Base-by-base conservation (phyloP, 2,888 invertebrate species). In the Cacoxenus indagator region DNA sequence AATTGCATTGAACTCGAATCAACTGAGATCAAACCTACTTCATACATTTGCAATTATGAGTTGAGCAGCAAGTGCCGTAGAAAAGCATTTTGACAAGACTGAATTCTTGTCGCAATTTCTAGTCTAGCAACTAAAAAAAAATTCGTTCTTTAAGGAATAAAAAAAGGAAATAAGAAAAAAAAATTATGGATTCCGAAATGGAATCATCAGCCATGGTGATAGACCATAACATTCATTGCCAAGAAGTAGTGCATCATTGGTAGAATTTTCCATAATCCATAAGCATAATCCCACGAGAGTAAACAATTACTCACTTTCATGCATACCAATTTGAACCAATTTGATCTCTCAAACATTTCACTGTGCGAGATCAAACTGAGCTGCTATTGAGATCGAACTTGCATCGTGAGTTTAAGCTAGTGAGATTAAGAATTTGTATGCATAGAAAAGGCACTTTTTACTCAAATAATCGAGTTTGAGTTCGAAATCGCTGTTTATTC, bases 231-330 rank as follows among this genome's bases (percentile, higher is more conserved):
- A 65, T 26, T 59, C 46, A 48, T 65, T 31, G 26, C 48, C 67
- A 48, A 66, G 69, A 65, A 69, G 55, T 55, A 69, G 55, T 54
- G 69, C 69, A 65, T 69, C 64, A 66, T 55, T 69, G 46, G 22
- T 57, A 48, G 61, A 45, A 54, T 54, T 54, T 14, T 19, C 24
- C 54, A 54, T 54, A 9, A n/a, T n/a, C n/a, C n/a, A n/a, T n/a
- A n/a, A n/a, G n/a, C n/a, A n/a, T n/a, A n/a, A n/a, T n/a, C n/a
- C n/a, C n/a, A n/a, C n/a, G n/a, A n/a, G n/a, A n/a, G n/a, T n/a
- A 19, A 51, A 19, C 19, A 51, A 51, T 51, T 51, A 17, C 51
- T 22, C 11, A 55, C 2, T 54, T 24, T 54, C 9, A 54, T 54
- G 54, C 54, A 54, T 24, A 54, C 54, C n/a, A 24, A 54, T 55